Evolutionary conservation across 2,797 vertebrate genomes (phyloP), one percentile per base, ranked within the genome.

Genomic region (Poecile montanus): DNA sequence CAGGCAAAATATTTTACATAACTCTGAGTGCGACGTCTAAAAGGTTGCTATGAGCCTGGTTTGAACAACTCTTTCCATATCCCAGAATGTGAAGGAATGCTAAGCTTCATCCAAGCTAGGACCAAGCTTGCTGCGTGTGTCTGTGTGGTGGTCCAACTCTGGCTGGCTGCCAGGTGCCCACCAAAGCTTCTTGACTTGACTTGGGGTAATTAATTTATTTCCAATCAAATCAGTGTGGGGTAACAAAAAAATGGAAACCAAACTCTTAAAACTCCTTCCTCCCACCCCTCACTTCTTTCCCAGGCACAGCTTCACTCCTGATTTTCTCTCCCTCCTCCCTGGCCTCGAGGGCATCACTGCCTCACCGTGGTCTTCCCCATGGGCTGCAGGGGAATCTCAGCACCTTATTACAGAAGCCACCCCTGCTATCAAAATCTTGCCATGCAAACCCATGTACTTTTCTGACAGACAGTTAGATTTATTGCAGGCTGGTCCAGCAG

Each of bases 1-100:
- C 94, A 97, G 97, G 97, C 94, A 97, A 97, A 91, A 98, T 97
- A 96, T 97, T 98, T 98, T 91, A 95, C 97, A 97, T 98, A 98
- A 97, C 97, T 97, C 92, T 61, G 87, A 94, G 92, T 92, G 91
- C 30, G 3, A 57, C 13, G 34, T 74, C 93, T 86, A 34, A 97
- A 97, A 95, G 8, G 91, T 97, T 96, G 96, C 95, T 97, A 78
- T 81, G 73, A 96, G 94, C 93, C 91, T 95, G 81, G 45, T 95
- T 90, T 42, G 83, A 97, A 85, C 87, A 93, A 84, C 94, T 96
- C 89, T 98, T 97, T 97, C 97, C 94, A 86, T 81, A 96, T 44
- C 81, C 78, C 85, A 67, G 82, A 95, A 86, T 82, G 82, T 73
- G 85, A 86, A 89, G 73, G 88, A 74, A 86, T 94, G 91, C 80